Evolutionary conservation across 2,888 invertebrate genomes (phyloP).

Genomic region (Phyto melanocephala): DNA sequence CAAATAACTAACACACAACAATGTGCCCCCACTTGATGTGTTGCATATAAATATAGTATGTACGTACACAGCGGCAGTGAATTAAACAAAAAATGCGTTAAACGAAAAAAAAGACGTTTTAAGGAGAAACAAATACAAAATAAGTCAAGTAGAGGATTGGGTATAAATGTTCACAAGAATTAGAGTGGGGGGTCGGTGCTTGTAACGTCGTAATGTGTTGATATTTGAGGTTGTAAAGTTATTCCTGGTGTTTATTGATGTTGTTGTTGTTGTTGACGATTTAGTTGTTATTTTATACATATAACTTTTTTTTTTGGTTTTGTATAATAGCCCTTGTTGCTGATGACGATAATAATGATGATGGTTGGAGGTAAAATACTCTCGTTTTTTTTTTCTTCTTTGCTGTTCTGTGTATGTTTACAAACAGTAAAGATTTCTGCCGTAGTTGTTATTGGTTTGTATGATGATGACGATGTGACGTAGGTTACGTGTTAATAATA

Average conservation of each 20-base stretch:
- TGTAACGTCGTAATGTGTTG: slow-evolving; percentile 56
- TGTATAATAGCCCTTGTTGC: slow-evolving; percentile 37
- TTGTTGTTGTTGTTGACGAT: slow-evolving; percentile 15
- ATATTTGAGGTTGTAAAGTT: slow-evolving; percentile 64
- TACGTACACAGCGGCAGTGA: slow-evolving; percentile 29
- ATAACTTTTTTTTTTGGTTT: slow-evolving; percentile 22
- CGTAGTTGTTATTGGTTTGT: slow-evolving; percentile 15
- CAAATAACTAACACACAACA: slow-evolving; percentile 43
- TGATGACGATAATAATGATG: slow-evolving; percentile 35
- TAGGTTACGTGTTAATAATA: slow-evolving; percentile 68
- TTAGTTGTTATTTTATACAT: slow-evolving; percentile 29
- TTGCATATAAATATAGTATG: slow-evolving; percentile 33
- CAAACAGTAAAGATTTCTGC: slow-evolving; percentile 33
- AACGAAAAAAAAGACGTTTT: background rate
- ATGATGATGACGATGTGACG: slow-evolving; percentile 59
- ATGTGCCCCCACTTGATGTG: slow-evolving; percentile 47
- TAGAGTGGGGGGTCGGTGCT: slow-evolving; percentile 57
- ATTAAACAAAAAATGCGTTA: slow-evolving; percentile 20
- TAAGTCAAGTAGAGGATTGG: slow-evolving; percentile 43
- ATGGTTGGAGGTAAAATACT: slow-evolving; percentile 46
- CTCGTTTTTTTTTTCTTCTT: slow-evolving; percentile 50
- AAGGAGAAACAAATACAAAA: slow-evolving; percentile 30
- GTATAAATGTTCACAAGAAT: slow-evolving; percentile 30
- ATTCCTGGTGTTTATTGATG: slow-evolving; percentile 54
- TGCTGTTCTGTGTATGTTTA: slow-evolving; percentile 18